Conservation (phyloP, 2,888 invertebrate genomes). For the Philereme vetulata region DNA sequence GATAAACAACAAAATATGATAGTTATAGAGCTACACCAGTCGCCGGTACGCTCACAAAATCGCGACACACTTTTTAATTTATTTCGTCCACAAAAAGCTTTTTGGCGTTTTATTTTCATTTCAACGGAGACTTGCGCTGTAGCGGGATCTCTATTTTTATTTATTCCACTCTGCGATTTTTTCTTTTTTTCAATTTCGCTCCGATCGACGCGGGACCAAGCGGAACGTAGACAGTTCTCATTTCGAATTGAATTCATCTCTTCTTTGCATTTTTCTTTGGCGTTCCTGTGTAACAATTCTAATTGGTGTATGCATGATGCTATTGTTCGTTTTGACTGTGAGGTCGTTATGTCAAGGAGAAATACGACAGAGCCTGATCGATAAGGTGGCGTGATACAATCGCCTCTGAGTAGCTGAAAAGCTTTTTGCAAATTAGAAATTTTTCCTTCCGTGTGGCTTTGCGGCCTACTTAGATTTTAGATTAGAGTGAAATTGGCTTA, state of each 20-base stretch:
- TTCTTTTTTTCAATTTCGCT: constrained; percentile 77
- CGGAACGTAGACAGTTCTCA: constrained; percentile 80
- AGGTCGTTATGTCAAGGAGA: constrained; percentile 57
- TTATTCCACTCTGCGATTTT: constrained; percentile 72
- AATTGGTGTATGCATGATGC: constrained; percentile 79
- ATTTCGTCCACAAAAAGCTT: constrained; percentile 82
- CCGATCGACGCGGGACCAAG: constrained; percentile 76
- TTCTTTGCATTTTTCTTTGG: constrained; percentile 73
- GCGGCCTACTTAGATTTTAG: constrained; percentile 38
- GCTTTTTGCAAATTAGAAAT: constrained; percentile 70
- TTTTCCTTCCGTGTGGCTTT: constrained; percentile 49
- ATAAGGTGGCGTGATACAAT: constrained; percentile 68
- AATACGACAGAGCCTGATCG: constrained; percentile 57
- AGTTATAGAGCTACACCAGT: constrained; percentile 49
- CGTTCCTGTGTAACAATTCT: constrained; percentile 69
- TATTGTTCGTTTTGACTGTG: constrained; percentile 66
- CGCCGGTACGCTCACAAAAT: constrained; percentile 68
- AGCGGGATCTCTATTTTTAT: constrained; percentile 83
- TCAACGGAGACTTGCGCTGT: constrained; percentile 83
- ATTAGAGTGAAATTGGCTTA: constrained; percentile 25
- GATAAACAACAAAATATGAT: constrained; percentile 53
- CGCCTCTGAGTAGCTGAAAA: constrained; percentile 62
- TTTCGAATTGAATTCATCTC: constrained; percentile 79
- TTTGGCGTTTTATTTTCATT: constrained; percentile 81
- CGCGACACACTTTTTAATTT: constrained; percentile 82